Conservation (phyloP, 2,888 invertebrate genomes). For the Sarcophaga subvicina region DNA sequence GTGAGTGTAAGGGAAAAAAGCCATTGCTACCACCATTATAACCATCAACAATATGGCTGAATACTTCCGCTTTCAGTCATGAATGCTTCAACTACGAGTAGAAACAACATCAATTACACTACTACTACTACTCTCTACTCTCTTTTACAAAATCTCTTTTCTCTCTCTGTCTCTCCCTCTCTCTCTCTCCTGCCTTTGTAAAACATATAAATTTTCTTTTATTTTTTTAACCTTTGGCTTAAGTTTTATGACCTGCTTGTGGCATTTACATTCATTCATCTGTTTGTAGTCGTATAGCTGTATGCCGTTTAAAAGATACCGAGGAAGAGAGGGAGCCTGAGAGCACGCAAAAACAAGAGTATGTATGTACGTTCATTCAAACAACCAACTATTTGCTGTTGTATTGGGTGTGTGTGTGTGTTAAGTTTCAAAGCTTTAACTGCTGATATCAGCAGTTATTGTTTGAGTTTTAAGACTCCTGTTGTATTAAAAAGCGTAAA, state of each 20-base stretch:
- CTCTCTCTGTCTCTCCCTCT: not conserved
- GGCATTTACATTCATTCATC: constrained; percentile 56
- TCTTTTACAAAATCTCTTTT: not conserved
- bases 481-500: constrained; percentile 2
- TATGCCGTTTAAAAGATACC: not conserved
- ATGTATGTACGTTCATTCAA: no score
- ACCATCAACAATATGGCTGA: constrained; percentile 50
- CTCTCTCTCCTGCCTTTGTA: constrained; percentile 8
- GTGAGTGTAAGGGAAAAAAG: not conserved
- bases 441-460: constrained; percentile 63
- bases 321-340: not conserved
- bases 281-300: not conserved
- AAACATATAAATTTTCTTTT: constrained; percentile 60
- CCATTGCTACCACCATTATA: constrained; percentile 17
- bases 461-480: constrained; percentile 42
- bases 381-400: no score
- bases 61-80: constrained; percentile 60
- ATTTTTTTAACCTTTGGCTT: constrained; percentile 65
- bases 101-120: constrained; percentile 13
- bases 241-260: constrained; percentile 70
- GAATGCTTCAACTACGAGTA: constrained; percentile 46
- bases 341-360: not conserved
- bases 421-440: constrained; percentile 42
- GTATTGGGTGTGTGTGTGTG: no score
- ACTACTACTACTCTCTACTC: not conserved